phyloP scores from a whole-genome alignment of 2,888 invertebrate species.

The Elysia crispata region DNA sequence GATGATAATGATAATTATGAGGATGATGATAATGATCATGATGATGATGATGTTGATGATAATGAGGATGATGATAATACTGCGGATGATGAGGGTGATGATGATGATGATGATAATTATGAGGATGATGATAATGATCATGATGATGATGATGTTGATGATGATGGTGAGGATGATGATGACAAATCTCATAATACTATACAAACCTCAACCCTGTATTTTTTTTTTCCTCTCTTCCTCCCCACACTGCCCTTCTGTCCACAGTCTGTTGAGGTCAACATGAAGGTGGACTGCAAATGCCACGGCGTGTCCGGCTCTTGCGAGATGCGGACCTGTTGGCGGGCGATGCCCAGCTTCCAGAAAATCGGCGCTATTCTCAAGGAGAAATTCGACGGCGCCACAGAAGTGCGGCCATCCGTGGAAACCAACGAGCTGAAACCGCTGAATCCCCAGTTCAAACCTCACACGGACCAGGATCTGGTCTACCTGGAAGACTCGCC shows the following conservation, averaged over 20 bases:
- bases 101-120: constrained; percentile 28
- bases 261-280: constrained; percentile 82
- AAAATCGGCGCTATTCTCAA: constrained; percentile 92
- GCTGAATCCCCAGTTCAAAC: constrained; percentile 81
- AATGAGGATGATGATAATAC: constrained; percentile 16
- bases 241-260: constrained; percentile 47
- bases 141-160: neutral
- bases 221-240: neutral
- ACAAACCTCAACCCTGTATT: neutral
- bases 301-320: constrained; percentile 97
- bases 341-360: constrained; percentile 92
- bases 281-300: constrained; percentile 89
- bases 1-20: neutral
- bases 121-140: constrained; percentile 11
- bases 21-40: neutral
- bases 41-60: neutral
- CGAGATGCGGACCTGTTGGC: constrained; percentile 97
- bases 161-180: neutral
- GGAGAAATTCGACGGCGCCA: constrained; percentile 95
- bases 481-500: constrained; percentile 97
- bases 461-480: constrained; percentile 93
- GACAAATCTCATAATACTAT: neutral
- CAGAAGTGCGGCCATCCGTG: constrained; percentile 81
- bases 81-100: constrained; percentile 15
- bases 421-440: constrained; percentile 72